A percentile compares a stretch with the other conserved stretches of the same genome.
Evolutionary conservation across 2,888 invertebrate species (phyloP).

Genomic region (Trisateles emortualis): DNA sequence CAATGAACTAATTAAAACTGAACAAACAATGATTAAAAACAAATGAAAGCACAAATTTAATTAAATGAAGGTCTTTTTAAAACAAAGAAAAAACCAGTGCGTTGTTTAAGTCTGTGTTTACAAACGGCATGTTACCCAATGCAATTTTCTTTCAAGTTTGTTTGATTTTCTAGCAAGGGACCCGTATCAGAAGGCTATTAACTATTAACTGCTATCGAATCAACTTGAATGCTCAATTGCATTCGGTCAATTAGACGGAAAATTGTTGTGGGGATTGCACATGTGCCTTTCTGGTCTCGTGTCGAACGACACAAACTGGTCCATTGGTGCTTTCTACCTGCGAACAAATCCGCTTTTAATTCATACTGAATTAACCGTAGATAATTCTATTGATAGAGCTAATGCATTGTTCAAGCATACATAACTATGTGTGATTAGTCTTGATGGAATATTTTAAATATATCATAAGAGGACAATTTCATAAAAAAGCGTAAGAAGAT

Average conservation of each 20-base stretch:
- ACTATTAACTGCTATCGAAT: conserved; percentile 73
- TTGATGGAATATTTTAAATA: background rate
- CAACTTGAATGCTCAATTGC: conserved; percentile 80
- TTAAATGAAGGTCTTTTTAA: conserved; percentile 27
- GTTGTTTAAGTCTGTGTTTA: conserved; percentile 38
- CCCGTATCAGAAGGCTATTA: conserved; percentile 77
- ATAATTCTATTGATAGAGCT: conserved; percentile 5
- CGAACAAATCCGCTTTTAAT: conserved; percentile 36
- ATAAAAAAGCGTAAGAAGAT: background rate
- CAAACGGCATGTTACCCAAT: conserved; percentile 37
- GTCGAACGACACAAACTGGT: conserved; percentile 37
- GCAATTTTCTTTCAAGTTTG: conserved; percentile 55
- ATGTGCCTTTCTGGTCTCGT: conserved; percentile 41
- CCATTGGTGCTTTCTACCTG: conserved; percentile 36
- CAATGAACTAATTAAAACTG: background rate
- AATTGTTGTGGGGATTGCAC: conserved; percentile 74
- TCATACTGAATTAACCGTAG: conserved; percentile 18
- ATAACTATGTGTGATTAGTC: background rate
- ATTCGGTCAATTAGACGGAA: conserved; percentile 83
- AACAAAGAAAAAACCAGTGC: conserved; percentile 13
- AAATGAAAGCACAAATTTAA: conserved; percentile 29
- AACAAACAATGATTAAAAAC: conserved; percentile 15
- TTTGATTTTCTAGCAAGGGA: conserved; percentile 62
- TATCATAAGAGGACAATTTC: background rate
- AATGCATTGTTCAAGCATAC: background rate